Base-by-base conservation (phyloP, 2,797 vertebrate genomes). In the Petrocephalus sullivani region DNA sequence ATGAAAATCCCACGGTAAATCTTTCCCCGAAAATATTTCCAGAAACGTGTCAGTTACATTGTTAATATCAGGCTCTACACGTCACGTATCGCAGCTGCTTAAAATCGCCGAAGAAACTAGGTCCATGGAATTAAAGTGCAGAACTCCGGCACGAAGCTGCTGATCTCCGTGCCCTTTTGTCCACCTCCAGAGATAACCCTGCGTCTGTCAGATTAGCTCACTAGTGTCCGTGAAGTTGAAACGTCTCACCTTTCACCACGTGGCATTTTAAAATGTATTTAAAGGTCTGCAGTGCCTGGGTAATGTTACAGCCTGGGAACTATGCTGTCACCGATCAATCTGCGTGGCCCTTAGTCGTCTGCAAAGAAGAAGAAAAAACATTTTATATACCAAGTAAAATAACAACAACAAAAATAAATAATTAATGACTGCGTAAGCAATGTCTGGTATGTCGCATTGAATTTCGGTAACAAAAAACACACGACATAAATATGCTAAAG, bases 221-320 rank as follows among this genome's bases (percentile, higher is more conserved):
- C 89, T 90, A 88, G 91, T 90, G 49, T 85, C 56, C 28, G 60
- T n/a, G 88, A 67, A 89, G 88, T 92, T 92, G 90, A 82, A 89
- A 87, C 85, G 91, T 93, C 94, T 96, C 95, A 94, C 94, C 94
- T 96, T 96, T 95, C 95, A 95, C 91, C 95, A 96, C 91, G 95
- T 96, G 96, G 91, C 90, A 89, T 89, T 90, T 91, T 90, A 61
- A 82, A 89, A 91, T 95, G 92, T 96, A 96, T 96, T 96, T 96
- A 95, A 96, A 95, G 95, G 91, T 94, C 93, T 94, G 91, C 91
- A 90, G 91, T 85, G 28, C 89, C 67, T 88, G 92, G 93, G 89
- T 96, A 92, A 89, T 91, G 92, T 96, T 96, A 94, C 95, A 57
- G 78, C 57, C 88, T 90, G 90, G 56, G 89, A 91, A 92, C 92